Conservation (phyloP, 2,888 invertebrate species). For the Mesorhabditis sp. region DNA sequence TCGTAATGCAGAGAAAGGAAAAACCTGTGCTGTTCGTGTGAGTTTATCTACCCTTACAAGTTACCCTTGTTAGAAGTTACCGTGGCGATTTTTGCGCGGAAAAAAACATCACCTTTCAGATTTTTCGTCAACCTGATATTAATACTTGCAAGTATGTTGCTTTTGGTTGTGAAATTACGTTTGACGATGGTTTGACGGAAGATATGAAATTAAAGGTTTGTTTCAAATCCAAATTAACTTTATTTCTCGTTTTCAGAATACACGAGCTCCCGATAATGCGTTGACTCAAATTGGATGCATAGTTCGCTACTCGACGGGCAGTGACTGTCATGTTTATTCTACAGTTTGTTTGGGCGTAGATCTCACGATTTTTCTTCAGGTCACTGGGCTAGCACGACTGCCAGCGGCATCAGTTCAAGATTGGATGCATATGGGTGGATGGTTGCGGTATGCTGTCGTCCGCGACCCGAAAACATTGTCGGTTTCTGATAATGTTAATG, state of each 20-base stretch:
- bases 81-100: conserved; percentile 8
- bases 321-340: conserved; percentile 17
- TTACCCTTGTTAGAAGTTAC: background rate
- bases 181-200: background rate
- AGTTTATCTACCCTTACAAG: background rate
- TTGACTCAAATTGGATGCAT: conserved; percentile 15
- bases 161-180: conserved; percentile 13
- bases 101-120: conserved; percentile 16
- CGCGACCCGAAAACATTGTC: background rate
- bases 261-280: background rate
- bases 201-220: background rate
- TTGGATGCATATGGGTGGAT: conserved; percentile 26
- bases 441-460: background rate
- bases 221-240: background rate
- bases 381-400: conserved; percentile 16
- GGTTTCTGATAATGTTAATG: background rate
- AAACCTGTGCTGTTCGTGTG: background rate
- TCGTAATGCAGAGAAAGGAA: conserved; percentile 26
- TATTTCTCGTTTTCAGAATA: background rate
- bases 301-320: conserved; percentile 10
- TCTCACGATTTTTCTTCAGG: conserved; percentile 10
- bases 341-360: conserved; percentile 11
- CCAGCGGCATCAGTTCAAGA: conserved; percentile 9
- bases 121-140: conserved; percentile 43
- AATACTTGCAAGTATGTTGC: conserved; percentile 42